A percentile compares a stretch with the other conserved stretches of the same genome.
Conservation (phyloP, 2,113 vertebrate species). For the Octodon degus region DNA sequence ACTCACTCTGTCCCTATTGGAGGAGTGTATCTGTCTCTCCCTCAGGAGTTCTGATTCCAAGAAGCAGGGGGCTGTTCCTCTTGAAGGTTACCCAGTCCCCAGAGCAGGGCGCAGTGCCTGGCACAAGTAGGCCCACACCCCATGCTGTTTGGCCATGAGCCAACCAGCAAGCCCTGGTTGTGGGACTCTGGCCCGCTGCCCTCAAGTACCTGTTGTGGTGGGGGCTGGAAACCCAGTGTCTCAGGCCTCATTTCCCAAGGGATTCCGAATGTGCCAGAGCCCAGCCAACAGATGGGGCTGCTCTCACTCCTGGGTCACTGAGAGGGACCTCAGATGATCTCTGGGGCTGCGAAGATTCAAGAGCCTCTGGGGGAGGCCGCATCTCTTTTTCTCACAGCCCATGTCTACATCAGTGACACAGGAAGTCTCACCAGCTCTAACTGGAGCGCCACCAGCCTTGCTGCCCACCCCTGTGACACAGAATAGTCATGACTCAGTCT, state of each 20-base stretch:
- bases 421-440: no score
- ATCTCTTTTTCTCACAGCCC: not conserved
- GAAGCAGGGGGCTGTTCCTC: not conserved
- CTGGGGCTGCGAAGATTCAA: no score
- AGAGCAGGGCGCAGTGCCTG: not conserved
- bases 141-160: not conserved
- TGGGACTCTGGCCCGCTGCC: not conserved
- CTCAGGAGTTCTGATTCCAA: not conserved
- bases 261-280: not conserved
- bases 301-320: not conserved
- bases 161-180: not conserved
- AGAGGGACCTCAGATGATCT: not conserved
- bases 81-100: not conserved
- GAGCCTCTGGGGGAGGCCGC: rapidly evolving
- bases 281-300: not conserved
- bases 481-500: not conserved
- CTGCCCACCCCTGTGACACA: not conserved
- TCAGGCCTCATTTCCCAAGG: not conserved
- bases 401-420: not conserved
- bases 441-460: not conserved
- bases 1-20: rapidly evolving
- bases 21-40: not conserved
- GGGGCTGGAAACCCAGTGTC: no score
- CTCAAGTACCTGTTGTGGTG: not conserved
- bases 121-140: not conserved